Conservation (phyloP, 2,113 vertebrate genomes). For the Charadrius vociferus region DNA sequence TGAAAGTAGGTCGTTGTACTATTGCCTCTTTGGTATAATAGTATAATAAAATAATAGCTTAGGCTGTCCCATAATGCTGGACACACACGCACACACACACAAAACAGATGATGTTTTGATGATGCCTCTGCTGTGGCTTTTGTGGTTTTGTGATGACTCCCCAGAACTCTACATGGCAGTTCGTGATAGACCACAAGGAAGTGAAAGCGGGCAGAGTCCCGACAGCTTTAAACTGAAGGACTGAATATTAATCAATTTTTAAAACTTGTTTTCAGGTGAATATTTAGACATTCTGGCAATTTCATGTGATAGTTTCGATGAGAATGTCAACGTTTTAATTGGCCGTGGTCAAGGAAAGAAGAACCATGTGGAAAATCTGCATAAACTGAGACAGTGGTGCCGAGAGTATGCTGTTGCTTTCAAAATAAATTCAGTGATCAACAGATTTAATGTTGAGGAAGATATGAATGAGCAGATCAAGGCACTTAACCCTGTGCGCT, state of each 20-base stretch:
- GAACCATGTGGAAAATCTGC: slow-evolving; percentile 87
- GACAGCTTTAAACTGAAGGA: neutral
- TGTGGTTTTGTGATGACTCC: neutral
- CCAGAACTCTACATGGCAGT: neutral
- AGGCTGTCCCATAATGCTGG: neutral
- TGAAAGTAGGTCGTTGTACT: neutral
- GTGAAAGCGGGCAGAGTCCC: neutral
- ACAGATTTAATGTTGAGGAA: slow-evolving; percentile 89
- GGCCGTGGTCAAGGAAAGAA: slow-evolving; percentile 88
- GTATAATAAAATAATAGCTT: neutral
- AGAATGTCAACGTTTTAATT: slow-evolving; percentile 87
- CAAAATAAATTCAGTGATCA: slow-evolving; percentile 96
- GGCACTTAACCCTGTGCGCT: slow-evolving; percentile 86
- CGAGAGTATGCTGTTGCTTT: slow-evolving; percentile 88
- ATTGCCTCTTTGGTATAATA: neutral
- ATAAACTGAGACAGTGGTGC: slow-evolving; percentile 86
- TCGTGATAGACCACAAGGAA: neutral
- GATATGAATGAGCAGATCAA: slow-evolving; percentile 86
- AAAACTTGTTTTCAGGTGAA: slow-evolving; percentile 74
- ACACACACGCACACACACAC: neutral
- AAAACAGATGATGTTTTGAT: fast-evolving
- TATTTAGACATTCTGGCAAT: slow-evolving; percentile 92
- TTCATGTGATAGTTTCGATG: slow-evolving; percentile 94
- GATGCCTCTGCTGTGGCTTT: neutral
- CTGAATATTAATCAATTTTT: neutral